Conservation (phyloP, 1,140 invertebrate species). For the Chrysoperla carnea region DNA sequence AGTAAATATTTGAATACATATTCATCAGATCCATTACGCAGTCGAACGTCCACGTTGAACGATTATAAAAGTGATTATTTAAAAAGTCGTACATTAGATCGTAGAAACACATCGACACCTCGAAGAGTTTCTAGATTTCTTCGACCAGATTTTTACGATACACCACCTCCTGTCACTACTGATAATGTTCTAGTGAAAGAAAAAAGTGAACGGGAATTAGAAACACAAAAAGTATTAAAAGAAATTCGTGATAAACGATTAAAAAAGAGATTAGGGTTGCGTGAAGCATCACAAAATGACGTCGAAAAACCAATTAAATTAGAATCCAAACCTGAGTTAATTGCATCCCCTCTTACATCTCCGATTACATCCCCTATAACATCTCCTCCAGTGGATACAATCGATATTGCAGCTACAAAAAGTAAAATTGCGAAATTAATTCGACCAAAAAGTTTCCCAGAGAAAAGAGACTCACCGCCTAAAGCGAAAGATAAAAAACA, state of each 20-base stretch:
- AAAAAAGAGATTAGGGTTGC: slow-evolving; percentile 20
- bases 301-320: slow-evolving; percentile 8
- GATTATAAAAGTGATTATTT: background rate
- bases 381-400: background rate
- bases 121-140: slow-evolving; percentile 48
- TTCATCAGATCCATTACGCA: background rate
- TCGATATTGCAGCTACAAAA: slow-evolving; percentile 10
- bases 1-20: background rate
- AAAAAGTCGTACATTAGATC: background rate
- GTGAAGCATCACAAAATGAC: slow-evolving; percentile 12
- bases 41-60: background rate
- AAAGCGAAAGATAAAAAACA: slow-evolving; percentile 21
- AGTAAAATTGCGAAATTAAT: slow-evolving; percentile 19
- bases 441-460: background rate
- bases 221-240: slow-evolving; percentile 40
- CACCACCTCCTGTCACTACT: slow-evolving; percentile 39
- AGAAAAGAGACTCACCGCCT: background rate
- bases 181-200: slow-evolving; percentile 50
- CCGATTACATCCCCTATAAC: background rate
- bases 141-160: slow-evolving; percentile 60
- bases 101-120: slow-evolving; percentile 1
- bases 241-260: slow-evolving; percentile 41
- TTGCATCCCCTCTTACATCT: background rate
- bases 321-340: background rate
- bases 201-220: slow-evolving; percentile 43